A percentile compares a stretch with the other conserved stretches of the same genome.
These are phyloP conservation scores for Holotrichia oblita DNA, from an alignment of 1,140 invertebrate genomes.

Conservation along the genomic window DNA sequence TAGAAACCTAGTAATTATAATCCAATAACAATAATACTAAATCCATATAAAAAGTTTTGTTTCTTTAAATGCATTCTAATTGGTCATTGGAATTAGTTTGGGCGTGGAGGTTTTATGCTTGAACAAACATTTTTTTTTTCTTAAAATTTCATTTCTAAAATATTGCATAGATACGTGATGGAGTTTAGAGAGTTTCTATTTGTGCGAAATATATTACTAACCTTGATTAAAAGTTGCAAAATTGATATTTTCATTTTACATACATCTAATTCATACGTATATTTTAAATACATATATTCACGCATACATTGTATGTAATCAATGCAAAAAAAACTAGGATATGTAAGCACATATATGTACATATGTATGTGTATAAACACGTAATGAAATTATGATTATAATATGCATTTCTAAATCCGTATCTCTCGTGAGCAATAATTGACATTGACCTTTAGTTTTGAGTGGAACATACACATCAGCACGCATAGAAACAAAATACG, in stretches of 20 bases:
- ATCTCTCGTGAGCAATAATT: constrained; percentile 8
- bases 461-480: neutral
- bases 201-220: no score
- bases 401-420: constrained; percentile 10
- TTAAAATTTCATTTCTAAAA: no score
- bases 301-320: no score
- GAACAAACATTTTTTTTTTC: neutral
- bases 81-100: neutral
- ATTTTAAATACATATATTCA: no score
- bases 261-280: no score
- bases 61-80: neutral
- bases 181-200: no score
- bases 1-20: neutral
- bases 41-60: neutral
- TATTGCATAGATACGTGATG: no score
- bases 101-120: neutral
- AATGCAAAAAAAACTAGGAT: no score
- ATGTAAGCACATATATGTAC: neutral
- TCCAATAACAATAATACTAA: neutral
- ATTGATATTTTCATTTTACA: no score
- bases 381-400: neutral
- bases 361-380: neutral
- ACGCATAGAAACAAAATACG: constrained; percentile 7
- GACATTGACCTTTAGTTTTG: constrained; percentile 10
- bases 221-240: no score